Evolutionary conservation across 2,888 invertebrate species (phyloP).

Genomic region (Sinhomidia bicolor): DNA sequence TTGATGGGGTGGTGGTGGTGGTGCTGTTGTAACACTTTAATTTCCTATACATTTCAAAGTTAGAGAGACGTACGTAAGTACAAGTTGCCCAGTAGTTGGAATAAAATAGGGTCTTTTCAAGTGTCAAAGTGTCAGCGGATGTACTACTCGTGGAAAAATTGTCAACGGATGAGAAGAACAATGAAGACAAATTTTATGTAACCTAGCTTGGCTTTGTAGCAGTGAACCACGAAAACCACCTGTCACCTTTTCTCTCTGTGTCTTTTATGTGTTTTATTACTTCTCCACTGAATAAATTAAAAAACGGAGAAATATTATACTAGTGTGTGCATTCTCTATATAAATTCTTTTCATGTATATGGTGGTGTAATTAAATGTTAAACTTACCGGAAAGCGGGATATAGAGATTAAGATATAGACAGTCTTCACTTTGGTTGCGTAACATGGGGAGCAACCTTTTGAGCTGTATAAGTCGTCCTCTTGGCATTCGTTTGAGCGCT

Average conservation of each 20-base stretch:
- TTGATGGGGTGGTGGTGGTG: not conserved
- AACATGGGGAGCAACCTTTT: slow-evolving; percentile 93
- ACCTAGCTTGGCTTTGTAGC: not conserved
- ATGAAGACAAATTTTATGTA: slow-evolving; percentile 23
- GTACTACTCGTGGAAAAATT: slow-evolving; percentile 12
- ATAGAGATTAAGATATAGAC: slow-evolving; percentile 97
- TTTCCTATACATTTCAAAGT: not conserved
- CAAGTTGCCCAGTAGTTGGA: not conserved
- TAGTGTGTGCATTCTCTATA: not conserved
- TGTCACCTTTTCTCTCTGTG: slow-evolving; percentile 3
- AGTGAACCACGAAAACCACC: slow-evolving; percentile 24
- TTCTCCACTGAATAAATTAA: slow-evolving; percentile 1
- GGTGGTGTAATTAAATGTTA: slow-evolving; percentile 13
- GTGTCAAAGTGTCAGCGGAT: slow-evolving; percentile 18
- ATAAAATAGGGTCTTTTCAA: slow-evolving; percentile 8
- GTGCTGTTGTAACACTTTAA: not conserved
- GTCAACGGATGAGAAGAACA: slow-evolving; percentile 80
- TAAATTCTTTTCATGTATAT: not conserved
- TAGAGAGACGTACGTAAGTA: no score
- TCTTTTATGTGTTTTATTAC: not conserved
- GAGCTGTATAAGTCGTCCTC: slow-evolving; percentile 93
- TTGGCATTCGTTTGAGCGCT: slow-evolving; percentile 92
- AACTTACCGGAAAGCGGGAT: slow-evolving; percentile 95
- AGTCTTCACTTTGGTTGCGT: slow-evolving; percentile 97
- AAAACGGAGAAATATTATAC: not conserved